Evolutionary conservation across 2,797 vertebrate genomes (phyloP), one percentile per base, ranked within the genome.

Genomic region (Arnoldichthys spilopterus): DNA sequence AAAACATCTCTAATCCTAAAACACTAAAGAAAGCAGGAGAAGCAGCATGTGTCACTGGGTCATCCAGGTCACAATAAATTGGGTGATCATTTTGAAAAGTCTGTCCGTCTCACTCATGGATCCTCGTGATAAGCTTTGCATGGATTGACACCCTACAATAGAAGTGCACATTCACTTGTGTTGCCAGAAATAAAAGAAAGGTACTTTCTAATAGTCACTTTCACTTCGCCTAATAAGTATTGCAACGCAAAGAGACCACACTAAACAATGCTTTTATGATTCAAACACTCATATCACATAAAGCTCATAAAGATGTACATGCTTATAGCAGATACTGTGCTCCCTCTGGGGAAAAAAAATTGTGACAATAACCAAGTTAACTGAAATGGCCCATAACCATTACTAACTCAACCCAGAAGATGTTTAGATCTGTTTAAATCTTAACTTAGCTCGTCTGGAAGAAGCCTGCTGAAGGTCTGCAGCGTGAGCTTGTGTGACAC

Each of bases 401-500:
- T 8, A n/a, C n/a, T 49, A n/a, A n/a, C n/a, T n/a, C n/a, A 68
- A 68, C 18, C 34, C 22, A 67, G 58, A 8, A 20, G 26, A 28
- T 12, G n/a, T 54, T 22, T 34, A 66, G 15, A 15, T 73, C 24
- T 37, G 34, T 15, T 64, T 3, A n/a, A 37, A n/a, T 34, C 59
- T 62, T 2, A 20, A 32, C 13, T 28, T 32, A 15, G 26, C 26
- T 18, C 28, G 22, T 22, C 16, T 61, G 2, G 8, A 12, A 22
- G 9, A 4, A 6, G 20, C 62, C 9, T 37, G 34, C 45, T 77
- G 12, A n/a, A 34, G 11, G 58, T 49, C n/a, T 81, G 63, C 49
- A 78, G 40, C 53, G 32, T 12, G 72, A 78, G 49, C 56, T 79
- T 67, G 34, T 40, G 28, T 59, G 79, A 72, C 26, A 75, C 34